phyloP scores from a whole-genome alignment of 2,797 vertebrate genomes.

The Gorsachius magnificus region DNA sequence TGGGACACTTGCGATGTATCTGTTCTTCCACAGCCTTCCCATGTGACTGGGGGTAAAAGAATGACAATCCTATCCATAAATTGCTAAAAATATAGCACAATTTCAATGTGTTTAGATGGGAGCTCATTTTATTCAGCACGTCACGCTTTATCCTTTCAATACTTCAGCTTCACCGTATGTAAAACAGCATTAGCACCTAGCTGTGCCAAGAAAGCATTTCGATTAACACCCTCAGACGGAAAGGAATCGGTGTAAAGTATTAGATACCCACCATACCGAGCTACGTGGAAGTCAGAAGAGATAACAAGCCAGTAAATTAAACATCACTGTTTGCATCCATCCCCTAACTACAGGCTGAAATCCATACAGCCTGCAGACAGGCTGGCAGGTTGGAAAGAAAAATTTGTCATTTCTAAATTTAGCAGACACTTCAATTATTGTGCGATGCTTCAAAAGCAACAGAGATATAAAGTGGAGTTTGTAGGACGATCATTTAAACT shows the following conservation, averaged over 20 bases:
- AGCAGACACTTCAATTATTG: constrained; percentile 21
- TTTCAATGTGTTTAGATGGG: neutral
- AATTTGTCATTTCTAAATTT: constrained; percentile 30
- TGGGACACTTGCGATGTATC: neutral
- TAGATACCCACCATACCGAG: neutral
- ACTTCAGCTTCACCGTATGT: neutral
- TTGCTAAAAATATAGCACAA: neutral
- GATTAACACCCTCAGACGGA: neutral
- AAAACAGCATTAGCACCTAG: neutral
- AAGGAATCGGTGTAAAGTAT: neutral
- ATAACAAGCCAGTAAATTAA: neutral
- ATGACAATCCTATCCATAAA: neutral
- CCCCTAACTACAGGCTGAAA: neutral
- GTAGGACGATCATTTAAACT: neutral
- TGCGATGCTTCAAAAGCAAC: neutral
- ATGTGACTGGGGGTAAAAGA: neutral
- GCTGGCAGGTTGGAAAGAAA: neutral
- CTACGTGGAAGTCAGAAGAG: neutral
- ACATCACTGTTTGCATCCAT: neutral
- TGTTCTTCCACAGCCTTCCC: neutral
- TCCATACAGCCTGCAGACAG: neutral
- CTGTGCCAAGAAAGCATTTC: neutral
- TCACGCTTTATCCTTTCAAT: neutral
- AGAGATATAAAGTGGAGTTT: neutral
- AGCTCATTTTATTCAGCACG: neutral